A percentile compares a stretch with the other conserved stretches of the same genome.
Conservation (phyloP, 2,888 invertebrate species). For the Coelinius sp. region DNA sequence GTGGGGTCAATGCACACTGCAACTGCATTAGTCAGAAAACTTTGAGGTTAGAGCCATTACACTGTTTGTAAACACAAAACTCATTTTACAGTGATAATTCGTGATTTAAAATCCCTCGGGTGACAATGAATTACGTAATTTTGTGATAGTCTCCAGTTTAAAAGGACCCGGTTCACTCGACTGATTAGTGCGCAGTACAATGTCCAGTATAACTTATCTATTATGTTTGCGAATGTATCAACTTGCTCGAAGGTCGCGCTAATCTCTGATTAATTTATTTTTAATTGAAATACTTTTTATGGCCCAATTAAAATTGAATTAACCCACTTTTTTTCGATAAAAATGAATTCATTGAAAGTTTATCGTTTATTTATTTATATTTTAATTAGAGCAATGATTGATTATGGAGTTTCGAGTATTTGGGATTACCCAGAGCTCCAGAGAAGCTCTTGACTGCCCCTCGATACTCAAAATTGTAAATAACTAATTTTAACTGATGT, state of each 20-base stretch:
- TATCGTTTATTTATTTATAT: not conserved
- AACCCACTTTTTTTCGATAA: not conserved
- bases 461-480: too few relatives aligned
- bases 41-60: not conserved
- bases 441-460: not conserved
- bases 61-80: not conserved
- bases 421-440: too few relatives aligned
- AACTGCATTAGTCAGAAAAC: not conserved
- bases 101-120: not conserved
- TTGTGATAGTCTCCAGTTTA: not conserved
- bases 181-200: not conserved
- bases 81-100: not conserved
- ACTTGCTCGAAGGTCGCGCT: not conserved
- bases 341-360: not conserved
- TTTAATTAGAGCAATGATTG: not conserved
- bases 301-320: not conserved
- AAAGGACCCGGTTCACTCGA: not conserved
- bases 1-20: constrained; percentile 1
- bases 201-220: not conserved
- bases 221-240: not conserved
- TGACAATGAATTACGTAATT: not conserved
- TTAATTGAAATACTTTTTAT: not conserved
- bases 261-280: not conserved
- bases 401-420: not conserved
- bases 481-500: too few relatives aligned